These are phyloP conservation scores for Tetramorium parvispinum DNA, from an alignment of 1,140 invertebrate species.

Conservation along the genomic window DNA sequence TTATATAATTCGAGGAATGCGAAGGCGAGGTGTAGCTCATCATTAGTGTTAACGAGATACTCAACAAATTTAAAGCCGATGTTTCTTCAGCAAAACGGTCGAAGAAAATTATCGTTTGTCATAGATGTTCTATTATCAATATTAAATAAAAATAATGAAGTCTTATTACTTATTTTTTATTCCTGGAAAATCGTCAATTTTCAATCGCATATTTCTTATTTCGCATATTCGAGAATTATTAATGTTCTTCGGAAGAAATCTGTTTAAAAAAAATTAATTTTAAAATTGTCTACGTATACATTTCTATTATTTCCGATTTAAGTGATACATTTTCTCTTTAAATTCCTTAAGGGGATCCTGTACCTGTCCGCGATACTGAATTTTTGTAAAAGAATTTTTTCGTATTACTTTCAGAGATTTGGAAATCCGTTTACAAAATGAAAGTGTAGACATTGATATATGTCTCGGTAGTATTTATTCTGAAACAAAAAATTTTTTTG, in stretches of 20 bases:
- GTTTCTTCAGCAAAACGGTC: background rate
- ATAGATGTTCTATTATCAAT: background rate
- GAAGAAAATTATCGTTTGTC: background rate
- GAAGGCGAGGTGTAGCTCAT: background rate
- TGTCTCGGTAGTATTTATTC: too few relatives aligned
- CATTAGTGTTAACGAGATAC: background rate
- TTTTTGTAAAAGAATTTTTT: too few relatives aligned
- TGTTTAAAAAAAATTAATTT: background rate
- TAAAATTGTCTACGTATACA: background rate
- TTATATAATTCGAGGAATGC: background rate
- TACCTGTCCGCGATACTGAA: too few relatives aligned
- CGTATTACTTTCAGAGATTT: too few relatives aligned
- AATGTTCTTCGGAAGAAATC: background rate
- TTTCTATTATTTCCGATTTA: background rate
- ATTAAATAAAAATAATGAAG: background rate
- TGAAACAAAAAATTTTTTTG: too few relatives aligned
- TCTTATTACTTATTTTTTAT: background rate
- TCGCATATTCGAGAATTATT: background rate
- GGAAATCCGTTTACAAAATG: too few relatives aligned
- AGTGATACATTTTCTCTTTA: background rate
- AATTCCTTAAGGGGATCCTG: too few relatives aligned
- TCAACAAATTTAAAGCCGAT: background rate
- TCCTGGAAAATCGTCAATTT: background rate
- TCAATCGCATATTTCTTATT: background rate
- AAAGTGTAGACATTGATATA: too few relatives aligned